A percentile compares a stretch with the other conserved stretches of the same genome.
Conservation (phyloP, 2,888 invertebrate species). For the Patella caerulea region DNA sequence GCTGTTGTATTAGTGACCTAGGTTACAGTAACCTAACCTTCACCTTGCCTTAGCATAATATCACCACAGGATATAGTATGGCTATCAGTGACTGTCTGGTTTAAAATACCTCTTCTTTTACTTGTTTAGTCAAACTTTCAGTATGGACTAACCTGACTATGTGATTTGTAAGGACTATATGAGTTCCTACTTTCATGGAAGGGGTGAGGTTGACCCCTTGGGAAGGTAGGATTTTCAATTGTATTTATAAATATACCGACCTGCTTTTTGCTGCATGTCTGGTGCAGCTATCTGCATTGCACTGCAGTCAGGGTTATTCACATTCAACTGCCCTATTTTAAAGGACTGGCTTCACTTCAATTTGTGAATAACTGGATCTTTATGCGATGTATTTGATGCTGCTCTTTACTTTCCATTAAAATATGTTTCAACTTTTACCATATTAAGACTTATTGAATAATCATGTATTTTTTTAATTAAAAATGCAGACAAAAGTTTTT, state of each 20-base stretch:
- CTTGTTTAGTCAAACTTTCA: background rate
- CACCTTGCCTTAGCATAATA: constrained; percentile 9
- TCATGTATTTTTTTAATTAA: too few species aligned
- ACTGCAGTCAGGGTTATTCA: constrained; percentile 4
- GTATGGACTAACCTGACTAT: background rate
- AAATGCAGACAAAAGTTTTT: too few species aligned
- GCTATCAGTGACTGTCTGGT: constrained; percentile 9
- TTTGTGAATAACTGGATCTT: too few species aligned
- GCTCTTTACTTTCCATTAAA: too few species aligned
- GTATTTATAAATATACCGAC: constrained; percentile 3
- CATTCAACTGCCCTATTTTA: constrained; percentile 7
- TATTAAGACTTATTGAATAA: too few species aligned
- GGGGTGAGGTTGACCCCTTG: constrained; percentile 9
- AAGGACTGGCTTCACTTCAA: background rate
- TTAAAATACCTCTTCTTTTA: background rate
- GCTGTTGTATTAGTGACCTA: background rate
- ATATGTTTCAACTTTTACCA: too few species aligned
- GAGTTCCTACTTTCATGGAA: constrained; percentile 11
- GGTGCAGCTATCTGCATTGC: constrained; percentile 12
- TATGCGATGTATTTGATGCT: too few species aligned
- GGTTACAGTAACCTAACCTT: constrained; percentile 5
- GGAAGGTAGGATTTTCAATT: background rate
- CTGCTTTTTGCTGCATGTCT: constrained; percentile 8
- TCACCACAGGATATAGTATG: constrained; percentile 9
- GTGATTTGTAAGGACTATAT: constrained; percentile 8